A percentile compares a stretch with the other conserved stretches of the same genome.
phyloP scores from a whole-genome alignment of 2,113 vertebrate species.

The Brachirus orientalis region DNA sequence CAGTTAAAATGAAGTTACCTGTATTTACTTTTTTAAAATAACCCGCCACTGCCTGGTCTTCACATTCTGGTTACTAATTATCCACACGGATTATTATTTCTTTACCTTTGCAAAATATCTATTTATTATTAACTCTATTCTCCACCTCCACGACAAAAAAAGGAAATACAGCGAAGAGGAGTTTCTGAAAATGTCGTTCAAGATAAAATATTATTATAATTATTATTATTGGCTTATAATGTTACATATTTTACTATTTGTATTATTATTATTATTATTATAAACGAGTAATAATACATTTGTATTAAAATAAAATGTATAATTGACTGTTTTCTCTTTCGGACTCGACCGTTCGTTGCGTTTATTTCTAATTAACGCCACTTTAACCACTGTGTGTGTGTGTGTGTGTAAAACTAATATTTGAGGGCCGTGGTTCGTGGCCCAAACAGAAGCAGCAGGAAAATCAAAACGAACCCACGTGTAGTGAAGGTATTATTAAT shows the following conservation, averaged over 20 bases:
- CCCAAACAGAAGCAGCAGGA: constrained; percentile 22
- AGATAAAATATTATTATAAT: too few species aligned
- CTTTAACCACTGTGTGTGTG: not conserved
- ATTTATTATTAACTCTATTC: constrained; percentile 80
- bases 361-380: constrained; percentile 30
- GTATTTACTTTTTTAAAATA: constrained; percentile 76
- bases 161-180: not conserved
- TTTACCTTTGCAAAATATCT: constrained; percentile 77
- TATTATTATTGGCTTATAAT: not conserved
- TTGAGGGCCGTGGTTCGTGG: too few species aligned
- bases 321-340: too few species aligned
- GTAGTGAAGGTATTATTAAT: constrained; percentile 93
- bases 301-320: too few species aligned
- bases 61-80: constrained; percentile 84
- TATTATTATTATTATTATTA: not conserved
- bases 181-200: too few species aligned
- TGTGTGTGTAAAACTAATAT: too few species aligned
- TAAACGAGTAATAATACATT: too few species aligned
- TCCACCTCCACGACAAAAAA: constrained; percentile 37
- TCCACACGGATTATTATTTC: constrained; percentile 76
- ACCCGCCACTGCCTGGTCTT: constrained; percentile 71
- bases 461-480: constrained; percentile 88
- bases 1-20: not conserved
- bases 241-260: too few species aligned
- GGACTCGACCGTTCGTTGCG: not conserved